Conservation (phyloP, 2,113 vertebrate genomes). For the Nanger granti region DNA sequence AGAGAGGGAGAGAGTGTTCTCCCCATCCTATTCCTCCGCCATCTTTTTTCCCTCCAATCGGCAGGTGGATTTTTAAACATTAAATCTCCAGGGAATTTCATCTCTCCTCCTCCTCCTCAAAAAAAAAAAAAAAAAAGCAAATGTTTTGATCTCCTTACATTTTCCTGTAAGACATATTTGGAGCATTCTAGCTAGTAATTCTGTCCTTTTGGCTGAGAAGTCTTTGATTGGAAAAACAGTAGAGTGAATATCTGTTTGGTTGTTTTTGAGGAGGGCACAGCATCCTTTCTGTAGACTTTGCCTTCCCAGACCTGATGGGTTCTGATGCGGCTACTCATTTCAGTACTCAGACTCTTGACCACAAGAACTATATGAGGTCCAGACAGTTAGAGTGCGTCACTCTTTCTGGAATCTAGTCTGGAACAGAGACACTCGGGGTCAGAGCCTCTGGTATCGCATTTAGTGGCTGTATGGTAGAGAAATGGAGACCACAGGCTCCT, state of each 20-base stretch:
- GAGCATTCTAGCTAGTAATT: background rate
- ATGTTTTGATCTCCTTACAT: background rate
- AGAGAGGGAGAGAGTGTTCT: too few species aligned
- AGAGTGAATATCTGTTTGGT: background rate
- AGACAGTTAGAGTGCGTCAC: background rate
- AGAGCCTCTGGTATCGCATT: background rate
- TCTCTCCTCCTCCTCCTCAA: fast-evolving
- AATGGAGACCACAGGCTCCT: background rate
- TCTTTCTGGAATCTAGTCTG: background rate
- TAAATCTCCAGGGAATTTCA: background rate
- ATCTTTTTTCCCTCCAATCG: background rate
- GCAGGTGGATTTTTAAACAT: background rate
- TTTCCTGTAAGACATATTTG: background rate
- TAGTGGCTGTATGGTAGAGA: background rate
- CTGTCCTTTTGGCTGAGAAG: background rate
- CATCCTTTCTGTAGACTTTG: background rate
- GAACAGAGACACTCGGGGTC: background rate
- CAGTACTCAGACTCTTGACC: too few species aligned
- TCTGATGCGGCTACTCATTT: background rate
- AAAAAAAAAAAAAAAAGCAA: background rate
- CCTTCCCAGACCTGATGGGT: background rate
- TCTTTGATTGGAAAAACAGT: background rate
- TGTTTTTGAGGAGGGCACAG: background rate
- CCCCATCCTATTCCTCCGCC: too few species aligned
- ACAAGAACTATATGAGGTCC: background rate